Evolutionary conservation across 2,113 vertebrate genomes (phyloP).

Genomic region (Microcebus tavaratra): DNA sequence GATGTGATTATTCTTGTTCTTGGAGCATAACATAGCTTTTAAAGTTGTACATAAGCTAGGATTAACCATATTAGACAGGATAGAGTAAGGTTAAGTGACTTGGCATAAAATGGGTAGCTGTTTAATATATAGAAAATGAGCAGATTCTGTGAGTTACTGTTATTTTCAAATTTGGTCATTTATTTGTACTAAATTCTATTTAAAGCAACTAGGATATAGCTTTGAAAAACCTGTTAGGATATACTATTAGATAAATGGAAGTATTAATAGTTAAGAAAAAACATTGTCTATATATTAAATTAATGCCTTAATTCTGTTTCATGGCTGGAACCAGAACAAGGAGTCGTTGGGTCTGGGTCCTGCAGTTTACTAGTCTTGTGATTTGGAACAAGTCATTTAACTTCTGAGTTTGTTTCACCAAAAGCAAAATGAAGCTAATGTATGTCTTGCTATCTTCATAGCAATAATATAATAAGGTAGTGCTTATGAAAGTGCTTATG

Average conservation of each 20-base stretch:
- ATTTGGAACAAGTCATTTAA: not conserved
- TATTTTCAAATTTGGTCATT: conserved; percentile 47
- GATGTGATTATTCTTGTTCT: not conserved
- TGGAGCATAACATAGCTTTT: not conserved
- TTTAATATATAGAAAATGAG: conserved; percentile 4
- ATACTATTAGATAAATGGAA: not conserved
- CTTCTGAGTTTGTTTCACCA: not conserved
- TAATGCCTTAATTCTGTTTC: not conserved
- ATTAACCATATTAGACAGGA: not conserved
- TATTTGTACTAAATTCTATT: conserved; percentile 3
- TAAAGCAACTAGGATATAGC: not conserved
- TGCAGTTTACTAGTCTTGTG: not conserved
- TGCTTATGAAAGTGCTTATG: not conserved
- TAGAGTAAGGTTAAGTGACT: not conserved
- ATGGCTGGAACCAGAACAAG: not conserved
- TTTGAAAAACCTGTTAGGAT: conserved; percentile 9
- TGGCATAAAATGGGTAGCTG: not conserved
- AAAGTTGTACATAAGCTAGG: not conserved
- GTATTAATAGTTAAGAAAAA: not conserved
- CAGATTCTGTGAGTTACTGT: not conserved
- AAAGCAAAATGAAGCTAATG: not conserved
- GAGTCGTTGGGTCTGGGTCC: not conserved
- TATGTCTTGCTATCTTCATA: not conserved
- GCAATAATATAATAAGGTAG: not conserved
- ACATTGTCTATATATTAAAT: not conserved